Evolutionary conservation across 2,797 vertebrate species (phyloP), one percentile per base, ranked within the genome.

Genomic region (Morelia viridis): DNA sequence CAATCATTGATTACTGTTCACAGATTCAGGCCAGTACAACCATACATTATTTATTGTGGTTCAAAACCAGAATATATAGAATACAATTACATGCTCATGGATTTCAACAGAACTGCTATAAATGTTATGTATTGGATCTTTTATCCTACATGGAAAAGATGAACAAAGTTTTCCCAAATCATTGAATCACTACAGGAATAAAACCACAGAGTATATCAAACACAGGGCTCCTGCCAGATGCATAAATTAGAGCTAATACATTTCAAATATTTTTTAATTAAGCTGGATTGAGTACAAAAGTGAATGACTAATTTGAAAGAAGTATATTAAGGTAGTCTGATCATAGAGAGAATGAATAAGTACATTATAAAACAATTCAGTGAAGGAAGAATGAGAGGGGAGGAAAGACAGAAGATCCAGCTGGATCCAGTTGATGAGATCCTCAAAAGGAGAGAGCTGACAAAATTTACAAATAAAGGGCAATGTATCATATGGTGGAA

Each of bases 221-320:
- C 17, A 68, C 1, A 58, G 61, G 10, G 57, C 35, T 31, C 22
- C 15, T 89, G 57, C 1, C 28, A 92, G 2, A 61, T 80, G 5
- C 60, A 88, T 76, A 96, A 92, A 6, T 31, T 46, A 76, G 0
- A 31, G 41, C 2, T 92, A 95, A 89, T n/a, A 50, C 35, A 5
- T 22, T 91, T 92, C 88, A 58, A 64, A 88, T 4, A 50, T 0
- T 8, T 84, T 64, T 92, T 91, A 50, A 24, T 12, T 0, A 89
- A 92, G 0, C 85, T 28, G 83, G 41, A 41, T 76, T 76, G 31
- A 41, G 41, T 76, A 76, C 17, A 41, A 76, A 41, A 76, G 7
- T 53, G 50, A 53, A 53, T 53, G 5, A 53, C 50, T 53, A 53
- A 53, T 53, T 53, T 53, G 50, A 53, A 53, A 53, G 50, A 53